phyloP scores from a whole-genome alignment of 2,113 vertebrate species.

The Ceyx cyanopectus region DNA sequence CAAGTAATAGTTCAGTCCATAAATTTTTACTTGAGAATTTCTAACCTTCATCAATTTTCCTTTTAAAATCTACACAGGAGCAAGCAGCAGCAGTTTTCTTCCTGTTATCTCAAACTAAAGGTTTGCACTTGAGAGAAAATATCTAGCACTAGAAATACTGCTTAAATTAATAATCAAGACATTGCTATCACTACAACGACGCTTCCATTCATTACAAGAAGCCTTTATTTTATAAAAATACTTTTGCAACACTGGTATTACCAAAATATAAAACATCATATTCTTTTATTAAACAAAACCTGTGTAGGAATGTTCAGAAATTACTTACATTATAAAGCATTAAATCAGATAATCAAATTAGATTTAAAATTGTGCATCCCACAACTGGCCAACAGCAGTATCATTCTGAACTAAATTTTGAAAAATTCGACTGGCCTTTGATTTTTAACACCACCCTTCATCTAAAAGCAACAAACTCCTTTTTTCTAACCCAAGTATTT shows the following conservation, averaged over 20 bases:
- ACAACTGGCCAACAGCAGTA: too few relatives aligned
- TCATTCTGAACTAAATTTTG: too few relatives aligned
- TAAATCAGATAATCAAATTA: neutral
- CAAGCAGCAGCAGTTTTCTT: neutral
- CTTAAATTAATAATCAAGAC: neutral
- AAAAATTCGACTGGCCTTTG: too few relatives aligned
- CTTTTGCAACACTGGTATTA: neutral
- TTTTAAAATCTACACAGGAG: neutral
- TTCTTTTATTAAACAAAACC: neutral
- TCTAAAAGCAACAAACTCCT: too few relatives aligned
- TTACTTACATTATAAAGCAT: neutral
- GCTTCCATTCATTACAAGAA: neutral
- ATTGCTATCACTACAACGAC: neutral
- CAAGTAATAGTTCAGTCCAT: neutral
- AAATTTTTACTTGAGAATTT: neutral
- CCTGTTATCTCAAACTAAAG: neutral
- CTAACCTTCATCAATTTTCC: neutral
- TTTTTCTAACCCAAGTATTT: too few relatives aligned
- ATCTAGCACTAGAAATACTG: neutral
- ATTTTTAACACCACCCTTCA: too few relatives aligned
- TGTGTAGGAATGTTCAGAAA: neutral
- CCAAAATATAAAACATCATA: neutral
- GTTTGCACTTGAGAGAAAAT: neutral
- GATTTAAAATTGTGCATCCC: too few relatives aligned
- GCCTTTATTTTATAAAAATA: neutral